Percentiles rank a stretch among this genome's conserved stretches.
Conservation (phyloP, 2,113 vertebrate species). For the Plestiodon gilberti region DNA sequence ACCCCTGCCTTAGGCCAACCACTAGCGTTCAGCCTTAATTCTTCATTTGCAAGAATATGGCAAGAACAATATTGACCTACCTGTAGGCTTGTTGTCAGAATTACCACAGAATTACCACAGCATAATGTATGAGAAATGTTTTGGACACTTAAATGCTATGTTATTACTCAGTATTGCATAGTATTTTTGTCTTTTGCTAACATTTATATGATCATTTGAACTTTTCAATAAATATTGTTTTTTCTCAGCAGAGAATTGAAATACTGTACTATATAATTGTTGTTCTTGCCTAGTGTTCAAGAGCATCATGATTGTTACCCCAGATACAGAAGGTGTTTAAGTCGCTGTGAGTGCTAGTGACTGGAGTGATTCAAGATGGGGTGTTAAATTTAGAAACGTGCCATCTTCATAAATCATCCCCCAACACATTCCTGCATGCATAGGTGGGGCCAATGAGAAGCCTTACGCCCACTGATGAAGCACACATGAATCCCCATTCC, state of each 20-base stretch:
- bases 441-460: too few species aligned
- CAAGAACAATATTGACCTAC: background rate
- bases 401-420: too few species aligned
- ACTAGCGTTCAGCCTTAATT: background rate
- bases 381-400: too few species aligned
- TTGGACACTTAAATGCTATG: background rate
- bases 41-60: background rate
- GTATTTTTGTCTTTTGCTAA: background rate
- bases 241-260: background rate
- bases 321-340: too few species aligned
- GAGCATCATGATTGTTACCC: too few species aligned
- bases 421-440: too few species aligned
- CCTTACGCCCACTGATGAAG: too few species aligned
- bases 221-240: background rate
- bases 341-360: too few species aligned
- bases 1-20: background rate
- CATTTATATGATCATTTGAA: background rate
- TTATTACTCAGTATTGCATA: background rate
- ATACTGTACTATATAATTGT: background rate
- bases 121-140: background rate
- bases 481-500: too few species aligned
- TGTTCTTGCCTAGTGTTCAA: background rate
- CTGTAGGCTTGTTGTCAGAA: background rate
- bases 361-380: background rate
- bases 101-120: too few species aligned